Conservation (phyloP, 2,797 vertebrate species). For the Potorous gilbertii region DNA sequence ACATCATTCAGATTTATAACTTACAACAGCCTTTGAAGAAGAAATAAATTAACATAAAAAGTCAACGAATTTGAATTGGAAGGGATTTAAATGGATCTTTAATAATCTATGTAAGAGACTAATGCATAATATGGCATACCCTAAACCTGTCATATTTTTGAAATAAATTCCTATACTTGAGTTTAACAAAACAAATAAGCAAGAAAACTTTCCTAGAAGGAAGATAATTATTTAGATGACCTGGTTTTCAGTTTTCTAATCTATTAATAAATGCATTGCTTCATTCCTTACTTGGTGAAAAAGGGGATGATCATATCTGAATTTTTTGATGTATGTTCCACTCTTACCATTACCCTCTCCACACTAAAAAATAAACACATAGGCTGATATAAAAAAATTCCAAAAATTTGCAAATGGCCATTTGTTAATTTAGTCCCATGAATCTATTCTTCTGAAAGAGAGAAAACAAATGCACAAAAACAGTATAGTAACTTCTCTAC, state of each 20-base stretch:
- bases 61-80: not conserved
- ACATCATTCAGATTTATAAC: not conserved
- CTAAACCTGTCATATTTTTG: not conserved
- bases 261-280: not conserved
- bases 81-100: not conserved
- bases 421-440: not conserved
- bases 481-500: not conserved
- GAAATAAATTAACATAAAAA: not conserved
- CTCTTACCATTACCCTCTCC: not conserved
- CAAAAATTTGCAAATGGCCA: no score
- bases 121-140: not conserved
- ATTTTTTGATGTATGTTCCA: not conserved
- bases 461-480: not conserved
- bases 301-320: not conserved
- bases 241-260: not conserved
- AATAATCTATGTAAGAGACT: not conserved
- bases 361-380: no score
- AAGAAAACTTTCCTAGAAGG: not conserved
- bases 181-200: not conserved
- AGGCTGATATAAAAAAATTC: no score
- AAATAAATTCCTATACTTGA: not conserved
- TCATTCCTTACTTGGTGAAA: not conserved
- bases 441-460: not conserved
- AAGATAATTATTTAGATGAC: not conserved
- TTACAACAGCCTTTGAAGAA: not conserved